phyloP scores from a whole-genome alignment of 1,140 invertebrate species.

The Galleria mellonella region DNA sequence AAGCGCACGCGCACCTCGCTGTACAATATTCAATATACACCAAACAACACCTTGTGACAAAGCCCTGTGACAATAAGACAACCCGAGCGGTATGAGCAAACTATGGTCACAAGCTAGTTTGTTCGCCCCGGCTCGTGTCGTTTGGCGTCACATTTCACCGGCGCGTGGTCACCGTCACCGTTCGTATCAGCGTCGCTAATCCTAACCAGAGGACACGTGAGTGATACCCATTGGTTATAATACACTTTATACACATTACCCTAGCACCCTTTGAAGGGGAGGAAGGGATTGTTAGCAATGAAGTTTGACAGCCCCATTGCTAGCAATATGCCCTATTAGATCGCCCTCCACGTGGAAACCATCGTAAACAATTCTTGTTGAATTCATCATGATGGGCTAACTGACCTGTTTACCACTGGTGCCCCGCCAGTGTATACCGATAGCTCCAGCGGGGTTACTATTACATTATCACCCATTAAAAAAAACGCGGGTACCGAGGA shows the following conservation, averaged over 20 bases:
- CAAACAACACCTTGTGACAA: background rate
- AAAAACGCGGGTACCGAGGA: too few relatives aligned
- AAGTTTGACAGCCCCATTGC: too few relatives aligned
- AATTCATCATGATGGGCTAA: too few relatives aligned
- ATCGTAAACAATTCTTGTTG: too few relatives aligned
- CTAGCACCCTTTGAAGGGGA: too few relatives aligned
- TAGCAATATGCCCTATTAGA: too few relatives aligned
- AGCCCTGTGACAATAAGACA: slow-evolving; percentile 31
- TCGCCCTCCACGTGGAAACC: too few relatives aligned
- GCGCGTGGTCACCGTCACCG: background rate
- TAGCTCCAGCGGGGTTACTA: too few relatives aligned
- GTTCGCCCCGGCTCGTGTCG: slow-evolving; percentile 75
- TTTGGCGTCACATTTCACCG: slow-evolving; percentile 28
- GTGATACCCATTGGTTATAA: background rate
- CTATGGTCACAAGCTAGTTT: slow-evolving; percentile 62
- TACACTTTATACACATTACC: background rate
- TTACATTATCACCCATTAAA: too few relatives aligned
- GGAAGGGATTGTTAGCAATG: too few relatives aligned
- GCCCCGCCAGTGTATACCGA: too few relatives aligned
- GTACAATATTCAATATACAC: background rate
- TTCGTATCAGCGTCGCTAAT: background rate
- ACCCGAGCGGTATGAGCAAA: slow-evolving; percentile 73
- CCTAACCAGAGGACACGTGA: slow-evolving; percentile 1
- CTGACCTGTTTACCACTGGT: too few relatives aligned
- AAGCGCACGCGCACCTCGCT: slow-evolving; percentile 29